These are phyloP conservation scores for Psylliodes chrysocephalus DNA, from an alignment of 2,888 invertebrate species.

Conservation along the genomic window DNA sequence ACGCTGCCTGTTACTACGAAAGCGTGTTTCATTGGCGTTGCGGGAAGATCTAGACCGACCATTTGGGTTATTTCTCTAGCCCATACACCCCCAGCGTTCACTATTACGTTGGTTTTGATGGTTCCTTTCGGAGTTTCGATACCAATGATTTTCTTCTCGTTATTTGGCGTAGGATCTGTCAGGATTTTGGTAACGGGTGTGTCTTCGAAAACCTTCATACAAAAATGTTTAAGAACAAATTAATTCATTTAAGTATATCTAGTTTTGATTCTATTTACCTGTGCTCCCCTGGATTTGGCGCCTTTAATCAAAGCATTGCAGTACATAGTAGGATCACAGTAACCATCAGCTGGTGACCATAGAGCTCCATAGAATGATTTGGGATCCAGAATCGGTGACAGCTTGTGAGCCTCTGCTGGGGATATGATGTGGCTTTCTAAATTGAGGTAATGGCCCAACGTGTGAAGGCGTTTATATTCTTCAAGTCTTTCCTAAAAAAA, in stretches of 20 bases:
- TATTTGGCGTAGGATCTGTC: conserved; percentile 69
- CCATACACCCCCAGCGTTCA: conserved; percentile 89
- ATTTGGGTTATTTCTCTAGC: conserved; percentile 77
- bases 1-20: conserved; percentile 86
- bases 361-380: conserved; percentile 80
- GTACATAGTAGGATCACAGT: conserved; percentile 85
- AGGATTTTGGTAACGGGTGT: conserved; percentile 79
- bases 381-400: conserved; percentile 82
- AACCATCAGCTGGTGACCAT: conserved; percentile 84
- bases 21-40: conserved; percentile 88
- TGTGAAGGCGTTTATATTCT: conserved; percentile 84
- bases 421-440: conserved; percentile 79
- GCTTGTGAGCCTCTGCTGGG: conserved; percentile 78
- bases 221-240: background rate
- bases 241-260: background rate
- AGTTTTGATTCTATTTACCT: too few relatives aligned
- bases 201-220: conserved; percentile 77
- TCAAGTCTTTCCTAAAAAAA: conserved; percentile 75
- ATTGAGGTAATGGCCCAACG: conserved; percentile 81
- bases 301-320: conserved; percentile 79
- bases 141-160: conserved; percentile 76
- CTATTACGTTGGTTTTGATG: conserved; percentile 80
- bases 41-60: conserved; percentile 76
- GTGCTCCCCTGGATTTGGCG: conserved; percentile 56
- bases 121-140: conserved; percentile 80